Base-by-base conservation (phyloP, 2,797 vertebrate species). In the Hippopotamyrus pictus region DNA sequence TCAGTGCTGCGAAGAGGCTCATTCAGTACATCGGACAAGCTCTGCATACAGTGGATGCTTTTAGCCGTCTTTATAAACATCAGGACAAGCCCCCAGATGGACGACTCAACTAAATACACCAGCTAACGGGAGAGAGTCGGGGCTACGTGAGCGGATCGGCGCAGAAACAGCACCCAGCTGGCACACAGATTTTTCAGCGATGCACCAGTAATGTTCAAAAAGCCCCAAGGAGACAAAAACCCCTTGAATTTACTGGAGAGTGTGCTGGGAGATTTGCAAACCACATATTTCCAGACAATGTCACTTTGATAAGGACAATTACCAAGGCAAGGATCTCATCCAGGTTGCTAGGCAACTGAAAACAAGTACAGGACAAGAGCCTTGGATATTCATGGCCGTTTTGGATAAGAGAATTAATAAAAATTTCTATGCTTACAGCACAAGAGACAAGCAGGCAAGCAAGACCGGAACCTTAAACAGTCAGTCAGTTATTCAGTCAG, bases 321-420 rank as follows among this genome's bases (percentile, higher is more conserved):
- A 93, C 91, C 92, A 91, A 37, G 57, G 92, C 92, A 94, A 92
- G 92, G 93, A 91, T 93, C 91, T 92, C 91, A 73, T 92, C 87
- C 90, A 83, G 91, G 95, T 96, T 95, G 94, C 95, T 94, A 95
- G 88, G 95, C 92, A 96, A 96, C 95, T 94, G 90, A 94, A 94
- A 93, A 94, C 93, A 94, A 94, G 92, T 92, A 59, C 89, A 90
- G 94, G 92, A 91, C 91, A 90, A 93, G 92, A 89, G 92, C 88
- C 91, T 91, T 91, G 91, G 89, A 92, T 92, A 69, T 93, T 93
- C 25, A 33, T 83, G 41, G 14, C 54, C 37, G 22, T 29, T 89
- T 88, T 86, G 50, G 85, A 53, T 86, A 57, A 86, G 48, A 29
- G 29, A 37, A 86, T 54, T 54, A 54, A 25, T 86, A 29, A 54